Base-by-base conservation (phyloP, 2,113 vertebrate species). In the Parus major region DNA sequence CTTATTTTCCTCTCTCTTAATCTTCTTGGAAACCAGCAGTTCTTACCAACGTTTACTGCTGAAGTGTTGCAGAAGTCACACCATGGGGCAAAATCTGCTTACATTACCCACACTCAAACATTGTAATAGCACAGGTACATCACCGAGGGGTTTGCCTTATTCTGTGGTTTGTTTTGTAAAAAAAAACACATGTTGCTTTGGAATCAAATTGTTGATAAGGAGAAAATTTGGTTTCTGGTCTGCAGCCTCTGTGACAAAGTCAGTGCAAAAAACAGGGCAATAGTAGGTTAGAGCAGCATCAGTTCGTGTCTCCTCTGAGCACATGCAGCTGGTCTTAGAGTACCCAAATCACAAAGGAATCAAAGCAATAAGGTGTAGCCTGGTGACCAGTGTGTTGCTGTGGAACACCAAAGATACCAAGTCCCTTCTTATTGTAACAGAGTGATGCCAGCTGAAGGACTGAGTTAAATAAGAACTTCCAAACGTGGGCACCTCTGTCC, bases 351-450 rank as follows among this genome's bases (percentile, higher is more conserved):
- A 68, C 17, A 64, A 36, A 81, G 17, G n/a, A 72, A 56, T 52
- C 44, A 36, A 31, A 83, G 24, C 13, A 56, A 76, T 42, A 12
- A 77, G 65, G 19, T 9, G 13, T 0, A 57, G 63, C 41, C 59
- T 24, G 29, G 39, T 31, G n/a, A 46, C 7, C 70, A 77, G 1
- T 1, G 7, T 63, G 39, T 63, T 28, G 35, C 2, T 0, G 4
- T 64, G 24, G 47, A 72, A 61, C 7, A 29, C 10, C 44, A 70
- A 42, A 46, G 49, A 27, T 25, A n/a, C 23, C 16, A 35, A 55
- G 7, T 7, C 21, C 27, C n/a, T 76, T 64, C 53, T 63, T 21
- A 6, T 0, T 22, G 4, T 33, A 72, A 61, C 18, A 57, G 18
- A 68, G 16, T 6, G 15, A 79, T 73, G 56, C 9, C 9, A 44